These are phyloP conservation scores for Drosophila greeni DNA, from an alignment of 2,888 invertebrate genomes.

Conservation along the genomic window DNA sequence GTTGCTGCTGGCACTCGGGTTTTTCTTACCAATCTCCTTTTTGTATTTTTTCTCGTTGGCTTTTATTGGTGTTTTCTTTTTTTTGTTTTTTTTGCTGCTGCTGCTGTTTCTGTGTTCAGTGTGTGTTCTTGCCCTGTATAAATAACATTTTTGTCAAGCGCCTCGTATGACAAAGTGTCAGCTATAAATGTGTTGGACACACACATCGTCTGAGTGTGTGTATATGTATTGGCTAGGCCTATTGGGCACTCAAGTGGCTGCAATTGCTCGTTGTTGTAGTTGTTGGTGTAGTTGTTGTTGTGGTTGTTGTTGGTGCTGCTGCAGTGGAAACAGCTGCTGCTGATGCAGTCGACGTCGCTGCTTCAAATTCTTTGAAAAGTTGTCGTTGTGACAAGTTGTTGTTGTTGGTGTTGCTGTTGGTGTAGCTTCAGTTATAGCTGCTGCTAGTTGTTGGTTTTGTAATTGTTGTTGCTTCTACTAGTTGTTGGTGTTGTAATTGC, in stretches of 20 bases:
- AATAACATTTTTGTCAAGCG: conserved; percentile 66
- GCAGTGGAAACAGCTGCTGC: conserved; percentile 48
- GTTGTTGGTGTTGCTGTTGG: conserved; percentile 9
- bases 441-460: conserved; percentile 23
- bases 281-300: conserved; percentile 27
- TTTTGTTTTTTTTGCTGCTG: neutral
- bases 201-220: conserved; percentile 3
- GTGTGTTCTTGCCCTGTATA: conserved; percentile 51
- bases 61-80: conserved; percentile 4
- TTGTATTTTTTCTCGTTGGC: neutral
- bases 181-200: conserved; percentile 53
- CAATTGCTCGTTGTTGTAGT: conserved; percentile 48
- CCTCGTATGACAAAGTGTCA: conserved; percentile 69
- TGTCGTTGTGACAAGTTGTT: conserved; percentile 18
- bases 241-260: conserved; percentile 66
- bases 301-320: conserved; percentile 29
- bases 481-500: conserved; percentile 20
- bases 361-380: conserved; percentile 28
- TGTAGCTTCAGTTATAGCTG: conserved; percentile 22
- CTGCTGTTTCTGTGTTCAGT: conserved; percentile 16
- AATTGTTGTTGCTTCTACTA: conserved; percentile 6
- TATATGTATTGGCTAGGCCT: conserved; percentile 35
- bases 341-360: conserved; percentile 39
- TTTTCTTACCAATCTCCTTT: neutral
- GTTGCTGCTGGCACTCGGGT: neutral